Evolutionary conservation across 2,888 invertebrate species (phyloP).

Genomic region (Tetrapedia diversipes): DNA sequence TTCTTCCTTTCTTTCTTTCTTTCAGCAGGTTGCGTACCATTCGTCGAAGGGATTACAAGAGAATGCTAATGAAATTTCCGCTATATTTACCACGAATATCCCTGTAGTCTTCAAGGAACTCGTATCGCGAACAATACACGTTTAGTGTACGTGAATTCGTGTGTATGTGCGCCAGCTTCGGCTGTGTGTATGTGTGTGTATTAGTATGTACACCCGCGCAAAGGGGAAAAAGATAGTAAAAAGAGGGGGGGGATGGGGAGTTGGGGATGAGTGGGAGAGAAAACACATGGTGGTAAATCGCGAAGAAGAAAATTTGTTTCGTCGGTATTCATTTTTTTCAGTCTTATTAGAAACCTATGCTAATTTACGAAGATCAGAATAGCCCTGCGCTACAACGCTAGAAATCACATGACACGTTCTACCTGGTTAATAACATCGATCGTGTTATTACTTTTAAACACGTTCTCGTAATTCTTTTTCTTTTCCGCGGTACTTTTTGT

Average conservation of each 20-base stretch:
- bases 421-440: neutral
- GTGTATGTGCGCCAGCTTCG: neutral
- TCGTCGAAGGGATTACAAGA: conserved; percentile 19
- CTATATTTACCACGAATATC: conserved; percentile 29
- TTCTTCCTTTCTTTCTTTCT: conserved; percentile 17
- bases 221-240: conserved; percentile 35
- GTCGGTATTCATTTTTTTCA: conserved; percentile 67
- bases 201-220: conserved; percentile 2
- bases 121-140: conserved; percentile 26
- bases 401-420: conserved; percentile 1
- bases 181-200: neutral
- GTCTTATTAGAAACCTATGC: conserved; percentile 65
- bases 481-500: neutral
- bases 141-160: conserved; percentile 17
- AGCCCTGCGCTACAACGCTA: conserved; percentile 9
- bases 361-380: conserved; percentile 44
- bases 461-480: neutral
- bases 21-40: conserved; percentile 14
- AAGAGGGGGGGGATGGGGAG: no score
- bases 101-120: conserved; percentile 30
- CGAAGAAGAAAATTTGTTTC: conserved; percentile 42
- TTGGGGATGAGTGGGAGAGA: no score
- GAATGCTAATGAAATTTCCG: conserved; percentile 32
- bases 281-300: conserved; percentile 25
- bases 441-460: neutral